phyloP scores from a whole-genome alignment of 2,113 vertebrate genomes.

The Syngnathoides biaculeatus region DNA sequence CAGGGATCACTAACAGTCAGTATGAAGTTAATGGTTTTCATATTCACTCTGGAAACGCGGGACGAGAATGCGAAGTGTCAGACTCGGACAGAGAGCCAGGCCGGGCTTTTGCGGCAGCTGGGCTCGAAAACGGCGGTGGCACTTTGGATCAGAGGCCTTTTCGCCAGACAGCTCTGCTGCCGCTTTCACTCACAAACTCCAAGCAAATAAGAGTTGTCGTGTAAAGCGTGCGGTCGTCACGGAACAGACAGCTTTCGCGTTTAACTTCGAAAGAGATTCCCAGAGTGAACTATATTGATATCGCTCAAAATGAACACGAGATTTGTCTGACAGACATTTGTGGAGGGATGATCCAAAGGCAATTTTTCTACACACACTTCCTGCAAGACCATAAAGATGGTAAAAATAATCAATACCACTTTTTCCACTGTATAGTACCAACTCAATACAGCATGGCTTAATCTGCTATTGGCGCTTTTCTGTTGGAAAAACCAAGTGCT shows the following conservation, averaged over 20 bases:
- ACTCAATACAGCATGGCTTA: background rate
- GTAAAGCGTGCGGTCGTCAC: conserved; percentile 47
- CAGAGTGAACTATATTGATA: conserved; percentile 51
- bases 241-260: conserved; percentile 44
- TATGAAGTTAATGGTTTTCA: conserved; percentile 70
- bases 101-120: conserved; percentile 58
- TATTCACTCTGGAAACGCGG: conserved; percentile 53
- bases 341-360: conserved; percentile 31
- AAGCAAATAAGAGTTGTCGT: conserved; percentile 56
- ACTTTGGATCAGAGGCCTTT: conserved; percentile 65
- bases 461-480: background rate
- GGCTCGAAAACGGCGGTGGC: conserved; percentile 64
- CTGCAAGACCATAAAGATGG: background rate
- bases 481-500: background rate
- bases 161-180: conserved; percentile 62
- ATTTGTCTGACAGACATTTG: conserved; percentile 45
- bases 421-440: background rate
- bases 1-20: conserved; percentile 40
- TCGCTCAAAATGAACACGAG: conserved; percentile 55
- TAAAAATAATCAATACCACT: background rate
- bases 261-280: conserved; percentile 39
- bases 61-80: conserved; percentile 65
- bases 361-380: conserved; percentile 23
- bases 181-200: conserved; percentile 51
- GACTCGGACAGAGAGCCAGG: conserved; percentile 57